Evolutionary conservation across 1,140 invertebrate genomes (phyloP).

Genomic region (Prorops nasuta): DNA sequence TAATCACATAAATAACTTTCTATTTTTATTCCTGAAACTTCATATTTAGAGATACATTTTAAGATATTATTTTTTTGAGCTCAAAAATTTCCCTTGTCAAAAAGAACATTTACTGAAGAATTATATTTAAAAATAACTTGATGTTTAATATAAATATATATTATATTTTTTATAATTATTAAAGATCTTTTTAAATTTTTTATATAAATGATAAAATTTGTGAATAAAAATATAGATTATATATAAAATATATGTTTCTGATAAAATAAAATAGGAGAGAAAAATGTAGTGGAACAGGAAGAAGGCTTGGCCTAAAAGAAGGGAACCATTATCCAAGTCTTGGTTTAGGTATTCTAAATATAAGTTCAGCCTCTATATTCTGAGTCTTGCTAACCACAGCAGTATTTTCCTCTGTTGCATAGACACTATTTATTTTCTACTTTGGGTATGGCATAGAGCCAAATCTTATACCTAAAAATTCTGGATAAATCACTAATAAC

Average conservation of each 20-base stretch:
- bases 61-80: background rate
- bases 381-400: constrained; percentile 38
- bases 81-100: background rate
- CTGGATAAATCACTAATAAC: constrained; percentile 18
- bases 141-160: constrained; percentile 27
- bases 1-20: no score
- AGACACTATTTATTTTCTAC: constrained; percentile 41
- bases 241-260: background rate
- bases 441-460: constrained; percentile 33
- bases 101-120: background rate
- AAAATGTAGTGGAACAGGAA: constrained; percentile 14
- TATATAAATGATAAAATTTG: constrained; percentile 17
- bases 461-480: constrained; percentile 31
- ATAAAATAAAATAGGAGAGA: constrained; percentile 8
- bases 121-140: constrained; percentile 9
- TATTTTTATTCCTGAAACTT: no score
- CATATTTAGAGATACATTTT: no score
- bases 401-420: constrained; percentile 38
- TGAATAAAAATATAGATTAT: constrained; percentile 9
- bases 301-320: constrained; percentile 25
- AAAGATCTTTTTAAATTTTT: constrained; percentile 21
- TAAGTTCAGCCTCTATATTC: constrained; percentile 47
- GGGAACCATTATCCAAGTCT: constrained; percentile 55
- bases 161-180: constrained; percentile 21
- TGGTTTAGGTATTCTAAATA: constrained; percentile 55